Conservation (phyloP, 2,113 vertebrate species). For the Bujurquina vittata region DNA sequence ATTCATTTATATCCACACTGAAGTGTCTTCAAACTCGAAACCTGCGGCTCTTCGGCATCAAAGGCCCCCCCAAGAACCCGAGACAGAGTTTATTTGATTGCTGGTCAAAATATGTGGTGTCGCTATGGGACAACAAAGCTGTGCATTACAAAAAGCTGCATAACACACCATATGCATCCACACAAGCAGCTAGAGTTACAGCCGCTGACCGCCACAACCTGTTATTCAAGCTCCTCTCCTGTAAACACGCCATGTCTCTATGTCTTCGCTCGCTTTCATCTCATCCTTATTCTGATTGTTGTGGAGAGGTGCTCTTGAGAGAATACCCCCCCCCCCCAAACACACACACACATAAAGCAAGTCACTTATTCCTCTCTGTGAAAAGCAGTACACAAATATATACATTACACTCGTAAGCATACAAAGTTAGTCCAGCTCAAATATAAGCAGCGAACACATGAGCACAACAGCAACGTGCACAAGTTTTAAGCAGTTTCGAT, state of each 20-base stretch:
- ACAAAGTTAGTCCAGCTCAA: constrained; percentile 31
- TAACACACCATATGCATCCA: constrained; percentile 31
- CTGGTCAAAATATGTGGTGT: constrained; percentile 66
- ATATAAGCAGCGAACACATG: constrained; percentile 23
- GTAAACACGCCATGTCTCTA: constrained; percentile 65
- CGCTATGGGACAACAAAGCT: constrained; percentile 58
- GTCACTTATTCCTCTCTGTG: constrained; percentile 13
- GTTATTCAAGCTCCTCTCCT: constrained; percentile 55
- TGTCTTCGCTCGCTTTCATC: constrained; percentile 64
- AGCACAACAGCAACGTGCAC: background rate
- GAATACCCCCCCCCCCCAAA: constrained; percentile 19
- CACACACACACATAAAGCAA: constrained; percentile 14
- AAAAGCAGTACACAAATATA: constrained; percentile 34
- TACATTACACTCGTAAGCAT: constrained; percentile 5
- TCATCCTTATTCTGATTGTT: constrained; percentile 58
- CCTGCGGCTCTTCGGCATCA: constrained; percentile 34
- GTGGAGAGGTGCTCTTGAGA: constrained; percentile 56
- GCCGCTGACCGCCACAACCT: constrained; percentile 55
- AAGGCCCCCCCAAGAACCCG: constrained; percentile 34
- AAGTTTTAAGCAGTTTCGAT: background rate
- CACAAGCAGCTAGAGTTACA: constrained; percentile 64
- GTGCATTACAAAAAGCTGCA: constrained; percentile 36
- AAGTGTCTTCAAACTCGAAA: constrained; percentile 22
- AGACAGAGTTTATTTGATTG: constrained; percentile 66
- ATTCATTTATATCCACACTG: background rate